A percentile compares a stretch with the other conserved stretches of the same genome.
Evolutionary conservation across 2,888 invertebrate genomes (phyloP).

Genomic region (Dioctria rufipes): DNA sequence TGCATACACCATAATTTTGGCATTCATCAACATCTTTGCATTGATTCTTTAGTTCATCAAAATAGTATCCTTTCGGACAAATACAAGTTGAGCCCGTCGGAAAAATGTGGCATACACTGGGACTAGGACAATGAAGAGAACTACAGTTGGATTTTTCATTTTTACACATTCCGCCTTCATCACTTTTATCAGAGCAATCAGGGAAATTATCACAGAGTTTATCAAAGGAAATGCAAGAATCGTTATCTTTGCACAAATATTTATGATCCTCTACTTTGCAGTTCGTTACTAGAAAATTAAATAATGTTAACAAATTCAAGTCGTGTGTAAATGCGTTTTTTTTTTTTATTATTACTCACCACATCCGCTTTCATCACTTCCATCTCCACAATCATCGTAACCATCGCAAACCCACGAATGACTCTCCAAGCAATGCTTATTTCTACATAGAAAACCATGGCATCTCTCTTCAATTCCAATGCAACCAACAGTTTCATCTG

Average conservation of each 20-base stretch:
- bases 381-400: constrained; percentile 75
- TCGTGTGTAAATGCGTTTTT: constrained; percentile 34
- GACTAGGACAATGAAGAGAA: constrained; percentile 65
- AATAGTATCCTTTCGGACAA: constrained; percentile 72
- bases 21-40: constrained; percentile 79
- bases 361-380: constrained; percentile 74
- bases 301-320: background rate
- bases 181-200: constrained; percentile 77
- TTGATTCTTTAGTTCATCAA: constrained; percentile 61
- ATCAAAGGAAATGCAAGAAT: constrained; percentile 73
- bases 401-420: constrained; percentile 74
- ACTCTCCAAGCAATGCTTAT: constrained; percentile 73
- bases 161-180: constrained; percentile 74
- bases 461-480: constrained; percentile 71
- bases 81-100: constrained; percentile 75
- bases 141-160: constrained; percentile 62
- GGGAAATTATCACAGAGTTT: constrained; percentile 74
- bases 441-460: constrained; percentile 76
- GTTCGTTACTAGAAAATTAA: constrained; percentile 60
- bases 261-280: constrained; percentile 72
- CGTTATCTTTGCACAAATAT: constrained; percentile 74
- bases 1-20: constrained; percentile 76
- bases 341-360: constrained; percentile 68
- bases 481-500: constrained; percentile 77
- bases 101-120: constrained; percentile 70